These are phyloP conservation scores for Synaphobranchus kaupii DNA, from an alignment of 2,797 vertebrate genomes.

Conservation along the genomic window DNA sequence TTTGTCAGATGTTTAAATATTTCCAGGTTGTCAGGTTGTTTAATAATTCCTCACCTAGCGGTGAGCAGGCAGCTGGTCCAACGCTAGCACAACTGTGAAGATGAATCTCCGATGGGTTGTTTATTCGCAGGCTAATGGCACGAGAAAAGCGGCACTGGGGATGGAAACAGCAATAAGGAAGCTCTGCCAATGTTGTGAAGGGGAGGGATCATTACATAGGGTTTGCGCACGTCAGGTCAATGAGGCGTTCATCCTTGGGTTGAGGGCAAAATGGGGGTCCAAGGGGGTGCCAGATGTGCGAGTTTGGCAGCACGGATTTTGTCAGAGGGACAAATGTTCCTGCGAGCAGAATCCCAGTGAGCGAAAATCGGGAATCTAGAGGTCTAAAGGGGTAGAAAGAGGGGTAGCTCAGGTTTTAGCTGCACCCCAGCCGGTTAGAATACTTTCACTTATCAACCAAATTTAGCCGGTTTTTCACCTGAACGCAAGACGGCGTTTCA, in stretches of 20 bases:
- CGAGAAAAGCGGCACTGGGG: not conserved
- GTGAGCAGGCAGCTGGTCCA: not conserved
- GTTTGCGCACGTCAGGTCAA: not conserved
- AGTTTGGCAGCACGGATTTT: not conserved
- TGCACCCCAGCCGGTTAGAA: no score
- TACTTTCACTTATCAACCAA: no score
- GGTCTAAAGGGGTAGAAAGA: no score
- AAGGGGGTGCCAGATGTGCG: not conserved
- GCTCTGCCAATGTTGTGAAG: not conserved
- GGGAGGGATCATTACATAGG: not conserved
- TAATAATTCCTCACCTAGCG: constrained; percentile 12
- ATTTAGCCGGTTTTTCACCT: no score
- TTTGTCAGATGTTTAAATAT: not conserved
- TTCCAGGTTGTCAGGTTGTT: not conserved
- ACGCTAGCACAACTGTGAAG: not conserved
- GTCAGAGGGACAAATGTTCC: not conserved
- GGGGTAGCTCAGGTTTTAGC: no score
- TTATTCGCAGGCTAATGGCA: not conserved
- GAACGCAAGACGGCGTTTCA: no score
- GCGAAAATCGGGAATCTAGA: no score
- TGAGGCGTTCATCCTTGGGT: not conserved
- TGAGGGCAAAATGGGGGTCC: not conserved
- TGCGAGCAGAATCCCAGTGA: not conserved
- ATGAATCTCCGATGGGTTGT: not conserved
- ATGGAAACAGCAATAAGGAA: not conserved